Percentiles rank a stretch among this genome's conserved stretches.
phyloP scores from a whole-genome alignment of 2,888 invertebrate species.

The Cynaeus angustus region DNA sequence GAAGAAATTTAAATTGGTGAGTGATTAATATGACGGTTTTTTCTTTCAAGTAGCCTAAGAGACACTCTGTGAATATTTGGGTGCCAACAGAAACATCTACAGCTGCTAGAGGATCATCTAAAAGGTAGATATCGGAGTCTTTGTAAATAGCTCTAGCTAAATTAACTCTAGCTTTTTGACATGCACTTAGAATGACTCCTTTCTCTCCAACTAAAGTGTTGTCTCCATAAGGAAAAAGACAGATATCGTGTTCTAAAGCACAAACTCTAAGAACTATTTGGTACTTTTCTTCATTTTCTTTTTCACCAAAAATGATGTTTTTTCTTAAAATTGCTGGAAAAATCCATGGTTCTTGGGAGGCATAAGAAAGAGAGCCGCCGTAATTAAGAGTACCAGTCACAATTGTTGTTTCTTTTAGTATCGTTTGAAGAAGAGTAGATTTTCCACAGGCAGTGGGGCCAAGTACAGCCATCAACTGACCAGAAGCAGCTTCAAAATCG shows the following conservation, averaged over 20 bases:
- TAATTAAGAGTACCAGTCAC: slow-evolving; percentile 76
- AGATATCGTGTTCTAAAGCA: slow-evolving; percentile 14
- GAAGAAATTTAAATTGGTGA: slow-evolving; percentile 13
- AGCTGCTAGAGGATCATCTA: slow-evolving; percentile 30
- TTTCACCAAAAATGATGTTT: slow-evolving; percentile 70
- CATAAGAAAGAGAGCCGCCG: slow-evolving; percentile 81
- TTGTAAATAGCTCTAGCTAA: slow-evolving; percentile 25
- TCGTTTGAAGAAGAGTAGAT: slow-evolving; percentile 79
- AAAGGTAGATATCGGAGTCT: slow-evolving; percentile 19
- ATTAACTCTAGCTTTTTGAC: slow-evolving; percentile 28
- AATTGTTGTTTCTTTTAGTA: slow-evolving; percentile 83
- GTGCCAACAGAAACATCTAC: slow-evolving; percentile 6
- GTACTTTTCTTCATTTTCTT: slow-evolving; percentile 1
- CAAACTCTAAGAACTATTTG: neutral
- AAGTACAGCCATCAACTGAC: slow-evolving; percentile 72
- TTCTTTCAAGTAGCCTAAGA: neutral
- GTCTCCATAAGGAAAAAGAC: slow-evolving; percentile 20
- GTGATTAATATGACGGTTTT: slow-evolving; percentile 15
- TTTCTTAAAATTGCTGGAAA: slow-evolving; percentile 82
- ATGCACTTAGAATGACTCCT: slow-evolving; percentile 24
- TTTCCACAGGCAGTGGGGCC: slow-evolving; percentile 83
- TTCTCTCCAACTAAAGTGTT: slow-evolving; percentile 25
- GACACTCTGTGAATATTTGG: slow-evolving; percentile 9
- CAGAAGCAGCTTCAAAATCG: neutral
- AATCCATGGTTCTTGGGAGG: slow-evolving; percentile 88